Conservation (phyloP, 2,888 invertebrate species). For the Scaptomyza parva region DNA sequence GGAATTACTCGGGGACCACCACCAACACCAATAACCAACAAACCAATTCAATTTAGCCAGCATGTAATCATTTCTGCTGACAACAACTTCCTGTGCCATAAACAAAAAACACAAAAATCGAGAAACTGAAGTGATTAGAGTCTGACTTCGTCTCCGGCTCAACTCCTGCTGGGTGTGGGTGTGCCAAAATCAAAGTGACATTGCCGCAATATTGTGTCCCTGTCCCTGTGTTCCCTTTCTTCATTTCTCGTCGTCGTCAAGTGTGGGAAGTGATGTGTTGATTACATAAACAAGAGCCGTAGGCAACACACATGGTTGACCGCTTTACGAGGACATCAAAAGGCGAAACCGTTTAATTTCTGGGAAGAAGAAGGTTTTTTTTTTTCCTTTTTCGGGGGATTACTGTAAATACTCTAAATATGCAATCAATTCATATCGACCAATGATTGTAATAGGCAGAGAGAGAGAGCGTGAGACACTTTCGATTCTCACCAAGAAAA, state of each 20-base stretch:
- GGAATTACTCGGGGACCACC: constrained; percentile 43
- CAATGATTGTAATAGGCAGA: constrained; percentile 25
- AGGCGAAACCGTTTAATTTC: constrained; percentile 38
- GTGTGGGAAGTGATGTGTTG: constrained; percentile 79
- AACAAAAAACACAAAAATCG: constrained; percentile 3
- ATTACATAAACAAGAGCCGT: constrained; percentile 65
- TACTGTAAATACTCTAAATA: constrained; percentile 67
- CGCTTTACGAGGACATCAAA: constrained; percentile 54
- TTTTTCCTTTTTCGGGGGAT: constrained; percentile 28
- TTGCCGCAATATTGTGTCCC: constrained; percentile 50
- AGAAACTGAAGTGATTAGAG: constrained; percentile 56
- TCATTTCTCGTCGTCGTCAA: constrained; percentile 26
- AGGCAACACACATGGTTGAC: constrained; percentile 18
- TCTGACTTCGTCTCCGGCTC: constrained; percentile 5
- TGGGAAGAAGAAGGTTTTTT: constrained; percentile 31
- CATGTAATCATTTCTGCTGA: constrained; percentile 75
- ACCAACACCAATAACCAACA: constrained; percentile 31
- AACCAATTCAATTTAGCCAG: constrained; percentile 53
- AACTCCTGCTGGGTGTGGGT: constrained; percentile 48
- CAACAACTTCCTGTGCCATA: constrained; percentile 72
- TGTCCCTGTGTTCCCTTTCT: background rate
- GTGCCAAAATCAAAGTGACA: constrained; percentile 69
- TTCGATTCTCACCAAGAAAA: constrained; percentile 46
- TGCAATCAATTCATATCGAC: constrained; percentile 78
- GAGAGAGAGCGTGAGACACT: constrained; percentile 62